Evolutionary conservation across 2,113 vertebrate species (phyloP), one percentile per base, ranked within the genome.

Genomic region (Crotalus viridis): DNA sequence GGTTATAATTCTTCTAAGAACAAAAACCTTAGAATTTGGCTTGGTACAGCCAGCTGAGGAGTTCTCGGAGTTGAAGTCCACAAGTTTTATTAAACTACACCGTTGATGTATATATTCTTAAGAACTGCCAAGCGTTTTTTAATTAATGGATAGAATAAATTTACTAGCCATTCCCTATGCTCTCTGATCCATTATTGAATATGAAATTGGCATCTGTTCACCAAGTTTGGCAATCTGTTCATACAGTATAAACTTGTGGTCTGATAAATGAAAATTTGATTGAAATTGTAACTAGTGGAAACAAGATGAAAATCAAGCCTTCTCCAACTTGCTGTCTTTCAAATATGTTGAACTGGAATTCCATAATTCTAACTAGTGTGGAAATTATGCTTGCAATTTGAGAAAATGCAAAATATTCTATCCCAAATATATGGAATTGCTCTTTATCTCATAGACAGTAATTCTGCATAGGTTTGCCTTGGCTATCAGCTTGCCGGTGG

Each of bases 181-280:
- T 46, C 15, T 89, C 10, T 39, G 85, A 52, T 0, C 19, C 54
- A 85, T 19, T 46, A 56, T 5, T 85, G 22, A 59, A 85, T 21
- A 33, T 93, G 88, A 89, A 85, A 86, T 33, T 43, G 55, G 28
- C n/a, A 88, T 69, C 57, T 69, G 57, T 61, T 93, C 81, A 90
- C 46, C 46, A 61, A 51, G 4, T 24, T 33, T 90, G 26, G 59
- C 89, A 90, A 69, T 69, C 26, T 69, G 9, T 51, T 90, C 28
- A 48, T 43, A 19, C 5, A 28, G 48, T 28, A 52, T 89, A 93
- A 85, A 17, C 10, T 85, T 46, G 85, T 0, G 64, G 9, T 87
- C 13, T 26, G 46, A 57, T 48, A 89, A 87, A 93, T 89, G 46
- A 90, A 33, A 24, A 88, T 13, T 26, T 39, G 55, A 74, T 21